A percentile compares a stretch with the other conserved stretches of the same genome.
phyloP scores from a whole-genome alignment of 2,888 invertebrate species.

The Plagodis pulveraria region DNA sequence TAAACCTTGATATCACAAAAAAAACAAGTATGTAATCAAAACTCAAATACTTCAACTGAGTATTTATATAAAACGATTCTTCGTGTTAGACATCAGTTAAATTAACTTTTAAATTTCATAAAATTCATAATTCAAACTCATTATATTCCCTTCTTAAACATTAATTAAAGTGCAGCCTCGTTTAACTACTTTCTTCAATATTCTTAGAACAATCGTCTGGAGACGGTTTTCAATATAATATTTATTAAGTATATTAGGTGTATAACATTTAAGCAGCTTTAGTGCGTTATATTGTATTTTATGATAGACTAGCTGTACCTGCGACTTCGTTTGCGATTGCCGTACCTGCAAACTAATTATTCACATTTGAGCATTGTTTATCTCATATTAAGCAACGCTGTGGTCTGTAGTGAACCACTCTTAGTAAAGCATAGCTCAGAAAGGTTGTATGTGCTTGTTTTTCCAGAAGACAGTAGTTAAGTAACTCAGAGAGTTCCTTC shows the following conservation, averaged over 20 bases:
- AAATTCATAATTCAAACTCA: conserved; percentile 41
- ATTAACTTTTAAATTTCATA: conserved; percentile 34
- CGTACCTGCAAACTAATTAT: too few relatives aligned
- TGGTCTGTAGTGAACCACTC: too few relatives aligned
- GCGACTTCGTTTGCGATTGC: too few relatives aligned
- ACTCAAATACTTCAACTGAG: conserved; percentile 14
- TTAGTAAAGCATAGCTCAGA: too few relatives aligned
- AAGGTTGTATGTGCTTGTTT: too few relatives aligned
- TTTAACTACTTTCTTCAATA: conserved; percentile 48
- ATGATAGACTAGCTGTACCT: too few relatives aligned
- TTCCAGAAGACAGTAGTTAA: too few relatives aligned
- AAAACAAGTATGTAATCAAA: conserved; percentile 8
- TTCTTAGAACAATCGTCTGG: conserved; percentile 47
- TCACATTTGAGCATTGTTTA: too few relatives aligned
- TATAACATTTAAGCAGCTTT: conserved; percentile 29
- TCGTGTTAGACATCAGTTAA: conserved; percentile 33
- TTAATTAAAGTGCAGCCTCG: conserved; percentile 44
- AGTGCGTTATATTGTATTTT: neutral
- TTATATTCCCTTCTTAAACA: conserved; percentile 42
- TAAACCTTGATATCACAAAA: neutral
- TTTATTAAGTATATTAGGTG: conserved; percentile 22
- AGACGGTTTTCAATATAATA: conserved; percentile 36
- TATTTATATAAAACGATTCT: conserved; percentile 26
- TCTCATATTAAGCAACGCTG: too few relatives aligned
- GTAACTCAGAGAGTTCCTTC: too few relatives aligned